Evolutionary conservation across 2,113 vertebrate species (phyloP).

Genomic region (Himantopus leucocephalus): DNA sequence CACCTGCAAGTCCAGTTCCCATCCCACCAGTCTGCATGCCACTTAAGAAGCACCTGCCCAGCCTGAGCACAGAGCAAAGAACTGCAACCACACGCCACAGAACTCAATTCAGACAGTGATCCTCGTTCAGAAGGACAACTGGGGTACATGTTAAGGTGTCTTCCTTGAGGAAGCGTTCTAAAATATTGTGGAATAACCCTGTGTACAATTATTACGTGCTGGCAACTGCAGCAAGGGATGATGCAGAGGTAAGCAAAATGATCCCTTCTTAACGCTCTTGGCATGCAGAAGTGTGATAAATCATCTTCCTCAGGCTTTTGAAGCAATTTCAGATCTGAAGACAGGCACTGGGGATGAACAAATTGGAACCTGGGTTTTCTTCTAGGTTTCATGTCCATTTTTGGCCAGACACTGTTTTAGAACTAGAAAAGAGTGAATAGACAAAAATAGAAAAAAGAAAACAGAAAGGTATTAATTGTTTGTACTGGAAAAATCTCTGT

Average conservation of each 20-base stretch:
- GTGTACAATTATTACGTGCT: fast-evolving
- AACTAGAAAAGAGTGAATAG: background rate
- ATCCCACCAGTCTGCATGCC: no score
- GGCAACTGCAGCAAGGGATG: background rate
- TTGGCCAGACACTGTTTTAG: background rate
- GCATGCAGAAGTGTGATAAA: background rate
- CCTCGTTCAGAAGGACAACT: fast-evolving
- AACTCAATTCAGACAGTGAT: background rate
- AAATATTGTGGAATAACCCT: background rate
- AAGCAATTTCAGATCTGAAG: background rate
- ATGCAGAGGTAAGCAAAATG: background rate
- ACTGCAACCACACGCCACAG: background rate
- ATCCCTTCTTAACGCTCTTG: background rate
- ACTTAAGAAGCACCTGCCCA: background rate
- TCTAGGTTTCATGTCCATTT: background rate
- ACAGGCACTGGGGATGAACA: background rate
- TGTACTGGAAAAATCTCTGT: background rate
- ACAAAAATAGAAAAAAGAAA: background rate
- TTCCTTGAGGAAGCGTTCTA: background rate
- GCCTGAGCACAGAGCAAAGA: background rate
- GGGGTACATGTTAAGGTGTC: no score
- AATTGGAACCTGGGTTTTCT: background rate
- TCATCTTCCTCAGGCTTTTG: background rate
- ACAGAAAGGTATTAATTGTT: background rate
- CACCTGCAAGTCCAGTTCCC: background rate